A percentile compares a stretch with the other conserved stretches of the same genome.
Conservation (phyloP, 2,113 vertebrate genomes). For the Chaetorhynchus papuensis region DNA sequence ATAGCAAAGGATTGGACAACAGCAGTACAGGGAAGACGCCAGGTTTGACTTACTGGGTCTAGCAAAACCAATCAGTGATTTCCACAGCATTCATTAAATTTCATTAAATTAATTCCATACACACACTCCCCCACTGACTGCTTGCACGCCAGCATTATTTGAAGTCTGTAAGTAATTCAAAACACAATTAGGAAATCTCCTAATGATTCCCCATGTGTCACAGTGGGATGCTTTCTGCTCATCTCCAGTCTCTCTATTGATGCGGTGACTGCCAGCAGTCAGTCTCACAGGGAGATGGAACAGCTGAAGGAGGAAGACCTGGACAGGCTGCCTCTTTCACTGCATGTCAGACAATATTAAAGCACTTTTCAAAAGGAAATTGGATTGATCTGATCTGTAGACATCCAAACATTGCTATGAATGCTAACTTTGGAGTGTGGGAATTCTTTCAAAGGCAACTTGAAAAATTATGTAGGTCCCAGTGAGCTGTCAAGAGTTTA, state of each 20-base stretch:
- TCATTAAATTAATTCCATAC: constrained; percentile 32
- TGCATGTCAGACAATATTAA: neutral
- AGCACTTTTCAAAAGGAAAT: neutral
- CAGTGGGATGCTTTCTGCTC: neutral
- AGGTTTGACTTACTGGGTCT: neutral
- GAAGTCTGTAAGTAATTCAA: constrained; percentile 16
- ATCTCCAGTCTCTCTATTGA: neutral
- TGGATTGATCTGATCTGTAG: neutral
- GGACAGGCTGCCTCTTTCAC: neutral
- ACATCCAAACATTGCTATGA: neutral
- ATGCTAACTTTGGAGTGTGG: neutral
- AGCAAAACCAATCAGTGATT: constrained; percentile 8
- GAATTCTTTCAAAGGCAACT: neutral
- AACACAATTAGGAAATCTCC: constrained; percentile 29
- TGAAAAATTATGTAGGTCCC: neutral
- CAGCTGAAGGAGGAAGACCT: neutral
- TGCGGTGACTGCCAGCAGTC: neutral
- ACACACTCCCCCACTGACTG: neutral
- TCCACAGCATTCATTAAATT: neutral
- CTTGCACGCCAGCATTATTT: neutral
- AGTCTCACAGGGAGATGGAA: neutral
- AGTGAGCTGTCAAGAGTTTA: neutral
- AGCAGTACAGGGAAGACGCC: neutral
- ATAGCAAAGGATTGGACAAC: neutral
- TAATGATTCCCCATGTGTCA: neutral